Evolutionary conservation across 2,113 vertebrate species (phyloP).

Genomic region (Leptobrachium ailaonicum): DNA sequence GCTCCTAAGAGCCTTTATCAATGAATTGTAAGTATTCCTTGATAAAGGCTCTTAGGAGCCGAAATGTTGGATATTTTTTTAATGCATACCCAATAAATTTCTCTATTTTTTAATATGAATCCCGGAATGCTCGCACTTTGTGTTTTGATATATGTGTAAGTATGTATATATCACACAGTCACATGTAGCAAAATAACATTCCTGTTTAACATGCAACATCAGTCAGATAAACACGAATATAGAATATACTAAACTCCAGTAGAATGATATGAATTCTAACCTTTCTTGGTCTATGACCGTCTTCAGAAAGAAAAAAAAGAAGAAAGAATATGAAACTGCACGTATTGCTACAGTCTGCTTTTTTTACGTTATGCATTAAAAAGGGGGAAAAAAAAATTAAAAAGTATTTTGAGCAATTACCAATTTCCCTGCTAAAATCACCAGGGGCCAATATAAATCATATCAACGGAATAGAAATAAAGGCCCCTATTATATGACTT

Average conservation of each 20-base stretch:
- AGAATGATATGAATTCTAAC: background rate
- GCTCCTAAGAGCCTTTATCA: too few species aligned
- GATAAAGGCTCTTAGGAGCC: too few species aligned
- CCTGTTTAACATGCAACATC: too few species aligned
- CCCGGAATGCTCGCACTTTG: too few species aligned
- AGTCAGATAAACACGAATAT: background rate
- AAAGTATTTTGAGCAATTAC: conserved; percentile 35
- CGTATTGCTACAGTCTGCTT: background rate
- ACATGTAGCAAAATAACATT: too few species aligned
- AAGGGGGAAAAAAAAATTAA: conserved; percentile 4
- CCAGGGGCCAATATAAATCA: conserved; percentile 46
- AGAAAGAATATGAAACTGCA: background rate
- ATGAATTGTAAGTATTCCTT: too few species aligned
- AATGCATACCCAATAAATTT: too few species aligned
- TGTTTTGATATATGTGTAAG: too few species aligned
- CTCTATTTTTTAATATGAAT: too few species aligned
- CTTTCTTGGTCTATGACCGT: background rate
- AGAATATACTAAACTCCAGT: background rate
- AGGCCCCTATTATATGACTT: conserved; percentile 32
- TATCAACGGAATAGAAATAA: conserved; percentile 43
- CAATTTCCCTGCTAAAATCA: conserved; percentile 43
- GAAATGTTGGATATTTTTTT: too few species aligned
- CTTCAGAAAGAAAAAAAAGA: background rate
- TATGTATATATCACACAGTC: too few species aligned
- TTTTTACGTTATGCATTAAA: background rate